Conservation (phyloP, 2,113 vertebrate species). For the Pristiophorus japonicus region DNA sequence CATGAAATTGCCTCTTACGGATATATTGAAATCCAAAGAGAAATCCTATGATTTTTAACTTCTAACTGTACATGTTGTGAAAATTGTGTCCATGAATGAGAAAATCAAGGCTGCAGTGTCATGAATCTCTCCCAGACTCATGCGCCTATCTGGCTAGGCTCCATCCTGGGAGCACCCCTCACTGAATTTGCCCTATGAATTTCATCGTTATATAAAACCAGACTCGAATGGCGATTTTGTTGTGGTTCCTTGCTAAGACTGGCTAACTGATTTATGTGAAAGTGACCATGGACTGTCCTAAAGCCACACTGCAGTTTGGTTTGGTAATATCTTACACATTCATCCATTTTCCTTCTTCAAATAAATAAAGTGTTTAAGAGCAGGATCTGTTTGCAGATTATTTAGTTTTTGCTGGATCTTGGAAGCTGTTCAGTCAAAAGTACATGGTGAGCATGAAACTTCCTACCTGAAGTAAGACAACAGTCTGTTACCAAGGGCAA, state of each 20-base stretch:
- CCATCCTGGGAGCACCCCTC: not conserved
- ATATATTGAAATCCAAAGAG: not conserved
- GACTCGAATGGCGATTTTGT: not conserved
- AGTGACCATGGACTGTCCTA: not conserved
- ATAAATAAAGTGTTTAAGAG: not conserved
- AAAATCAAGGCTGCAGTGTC: not conserved
- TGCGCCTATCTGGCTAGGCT: not conserved
- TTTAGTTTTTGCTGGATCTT: not conserved
- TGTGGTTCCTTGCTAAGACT: not conserved
- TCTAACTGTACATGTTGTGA: not conserved
- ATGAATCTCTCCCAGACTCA: not conserved
- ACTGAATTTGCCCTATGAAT: not conserved
- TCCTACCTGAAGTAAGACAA: not conserved
- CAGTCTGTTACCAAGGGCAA: not conserved
- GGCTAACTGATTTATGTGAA: not conserved
- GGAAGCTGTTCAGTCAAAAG: not conserved
- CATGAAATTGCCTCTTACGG: not conserved
- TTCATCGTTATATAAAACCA: not conserved
- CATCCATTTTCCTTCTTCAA: not conserved
- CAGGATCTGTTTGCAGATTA: not conserved
- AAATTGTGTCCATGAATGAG: not conserved
- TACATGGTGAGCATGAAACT: not conserved
- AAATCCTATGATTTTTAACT: conserved; percentile 1
- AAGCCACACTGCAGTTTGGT: not conserved
- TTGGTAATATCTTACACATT: not conserved